These are phyloP conservation scores for Lates japonicus DNA, from an alignment of 2,797 vertebrate species.

Conservation along the genomic window DNA sequence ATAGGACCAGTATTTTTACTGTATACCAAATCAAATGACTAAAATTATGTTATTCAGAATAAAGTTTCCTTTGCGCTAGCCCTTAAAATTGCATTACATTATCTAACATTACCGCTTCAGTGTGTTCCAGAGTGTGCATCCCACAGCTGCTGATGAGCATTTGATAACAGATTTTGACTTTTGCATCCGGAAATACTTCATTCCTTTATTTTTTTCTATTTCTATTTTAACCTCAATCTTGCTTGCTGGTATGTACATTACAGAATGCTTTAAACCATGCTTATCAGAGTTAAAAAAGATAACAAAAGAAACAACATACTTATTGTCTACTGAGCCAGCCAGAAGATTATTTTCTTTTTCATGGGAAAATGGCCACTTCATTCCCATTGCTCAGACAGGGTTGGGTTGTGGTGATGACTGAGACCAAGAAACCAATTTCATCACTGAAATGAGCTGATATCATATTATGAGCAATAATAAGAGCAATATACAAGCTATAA, in stretches of 20 bases:
- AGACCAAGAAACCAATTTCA: background rate
- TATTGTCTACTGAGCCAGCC: constrained; percentile 15
- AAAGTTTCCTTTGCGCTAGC: background rate
- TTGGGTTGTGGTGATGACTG: background rate
- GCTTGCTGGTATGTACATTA: background rate
- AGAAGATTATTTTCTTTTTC: background rate
- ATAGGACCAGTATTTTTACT: background rate
- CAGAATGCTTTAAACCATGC: constrained; percentile 10
- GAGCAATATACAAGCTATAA: too few species aligned
- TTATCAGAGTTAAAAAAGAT: constrained; percentile 25
- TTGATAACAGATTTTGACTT: too few species aligned
- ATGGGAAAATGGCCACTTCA: background rate
- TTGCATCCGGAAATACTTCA: background rate
- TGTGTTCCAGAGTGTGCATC: background rate
- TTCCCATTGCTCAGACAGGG: background rate
- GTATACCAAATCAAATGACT: background rate
- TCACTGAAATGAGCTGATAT: constrained; percentile 1
- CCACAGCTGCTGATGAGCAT: background rate
- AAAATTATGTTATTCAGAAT: background rate
- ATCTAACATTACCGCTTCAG: background rate
- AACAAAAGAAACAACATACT: constrained; percentile 23
- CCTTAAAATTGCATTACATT: background rate
- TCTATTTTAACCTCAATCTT: background rate
- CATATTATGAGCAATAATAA: too few species aligned
- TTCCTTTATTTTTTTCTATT: background rate